These are phyloP conservation scores for Menura novaehollandiae DNA, from an alignment of 2,113 vertebrate genomes.

Conservation along the genomic window DNA sequence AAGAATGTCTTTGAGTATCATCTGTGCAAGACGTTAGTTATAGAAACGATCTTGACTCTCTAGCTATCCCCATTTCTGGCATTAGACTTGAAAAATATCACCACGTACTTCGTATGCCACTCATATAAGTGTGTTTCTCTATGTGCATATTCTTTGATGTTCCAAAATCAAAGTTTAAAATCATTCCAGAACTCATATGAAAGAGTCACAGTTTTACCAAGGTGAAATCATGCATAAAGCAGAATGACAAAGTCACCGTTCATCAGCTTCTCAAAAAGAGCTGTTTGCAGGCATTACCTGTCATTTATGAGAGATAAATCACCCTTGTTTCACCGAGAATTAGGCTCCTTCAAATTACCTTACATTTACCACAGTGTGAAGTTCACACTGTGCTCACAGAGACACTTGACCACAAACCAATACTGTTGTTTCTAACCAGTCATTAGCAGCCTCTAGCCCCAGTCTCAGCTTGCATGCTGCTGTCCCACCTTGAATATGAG, in stretches of 20 bases:
- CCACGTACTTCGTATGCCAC: not conserved
- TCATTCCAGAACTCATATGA: not conserved
- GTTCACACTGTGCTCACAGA: not conserved
- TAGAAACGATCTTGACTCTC: not conserved
- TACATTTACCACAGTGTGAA: not conserved
- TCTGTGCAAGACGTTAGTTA: not conserved
- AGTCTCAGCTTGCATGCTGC: not conserved
- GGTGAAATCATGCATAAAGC: not conserved
- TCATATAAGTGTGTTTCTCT: not conserved
- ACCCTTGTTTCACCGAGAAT: not conserved
- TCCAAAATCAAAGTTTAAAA: not conserved
- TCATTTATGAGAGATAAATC: not conserved
- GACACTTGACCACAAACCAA: not conserved
- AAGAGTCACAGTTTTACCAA: not conserved
- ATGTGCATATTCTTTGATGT: not conserved
- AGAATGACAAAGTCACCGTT: not conserved
- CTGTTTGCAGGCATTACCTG: not conserved
- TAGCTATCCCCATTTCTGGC: not conserved
- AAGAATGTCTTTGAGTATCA: not conserved
- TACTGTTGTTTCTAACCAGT: not conserved
- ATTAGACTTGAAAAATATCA: not conserved
- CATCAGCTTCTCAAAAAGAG: not conserved
- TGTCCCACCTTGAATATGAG: not conserved
- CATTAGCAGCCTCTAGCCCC: not conserved
- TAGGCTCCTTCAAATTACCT: not conserved